Evolutionary conservation across 2,888 invertebrate species (phyloP), one percentile per base, ranked within the genome.

Genomic region (Tillus elongatus): DNA sequence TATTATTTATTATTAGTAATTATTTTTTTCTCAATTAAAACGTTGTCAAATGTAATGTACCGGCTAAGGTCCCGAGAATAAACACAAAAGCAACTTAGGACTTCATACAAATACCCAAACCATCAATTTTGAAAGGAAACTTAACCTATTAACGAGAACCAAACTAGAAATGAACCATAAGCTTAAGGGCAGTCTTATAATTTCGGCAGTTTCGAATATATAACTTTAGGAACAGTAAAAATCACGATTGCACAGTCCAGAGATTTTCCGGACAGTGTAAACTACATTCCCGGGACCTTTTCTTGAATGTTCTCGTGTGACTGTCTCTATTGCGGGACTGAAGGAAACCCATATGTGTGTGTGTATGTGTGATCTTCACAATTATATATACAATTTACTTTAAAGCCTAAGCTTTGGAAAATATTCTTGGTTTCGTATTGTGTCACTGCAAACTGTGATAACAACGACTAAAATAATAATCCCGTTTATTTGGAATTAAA

Each of bases 181-280:
- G 53, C n/a, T 55, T 53, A 64, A 66, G 52, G 63, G 63, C 65
- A 66, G 65, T 66, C 65, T 66, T 63, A 53, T 58, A 64, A 64
- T 61, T 61, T 63, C 62, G 65, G 65, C 65, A 66, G 65, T 64
- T 57, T 61, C 57, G 56, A 59, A 60, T 61, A 53, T 55, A 56
- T 51, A 58, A 58, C 47, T 54, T 58, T 65, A 64, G 64, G 65
- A 64, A 65, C 64, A 63, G 61, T 6, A 54, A 56, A 65, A 64
- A 64, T 64, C 64, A 64, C 64, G 55, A 54, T 49, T 46, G 52
- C 54, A 44, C 55, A 53, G 56, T 55, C 59, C 58, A 55, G n/a
- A n/a, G n/a, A n/a, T n/a, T n/a, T n/a, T n/a, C n/a, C n/a, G n/a
- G n/a, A n/a, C n/a, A 51, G 39, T 56, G 53, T 56, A 60, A 60